phyloP scores from a whole-genome alignment of 2,888 invertebrate genomes.

The Nipponacmea schrenckii region DNA sequence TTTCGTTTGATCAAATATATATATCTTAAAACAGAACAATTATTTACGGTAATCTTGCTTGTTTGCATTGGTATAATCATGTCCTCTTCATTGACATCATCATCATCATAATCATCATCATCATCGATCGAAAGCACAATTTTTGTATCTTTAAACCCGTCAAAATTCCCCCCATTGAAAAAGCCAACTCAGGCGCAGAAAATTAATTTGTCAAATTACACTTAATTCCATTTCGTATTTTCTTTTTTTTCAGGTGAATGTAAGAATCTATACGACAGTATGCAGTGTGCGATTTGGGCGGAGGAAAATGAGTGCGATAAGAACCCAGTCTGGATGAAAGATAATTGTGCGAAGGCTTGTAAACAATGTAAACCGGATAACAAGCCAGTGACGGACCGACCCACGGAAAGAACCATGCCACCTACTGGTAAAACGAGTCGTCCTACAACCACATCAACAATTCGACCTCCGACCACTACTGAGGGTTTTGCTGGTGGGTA shows the following conservation, averaged over 20 bases:
- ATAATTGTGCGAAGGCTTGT: conserved; percentile 50
- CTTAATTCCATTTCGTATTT: no score
- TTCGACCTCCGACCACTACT: neutral
- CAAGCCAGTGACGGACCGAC: conserved; percentile 9
- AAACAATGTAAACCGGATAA: conserved; percentile 30
- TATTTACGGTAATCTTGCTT: no score
- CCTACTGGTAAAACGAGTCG: conserved; percentile 5
- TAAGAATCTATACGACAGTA: conserved; percentile 46
- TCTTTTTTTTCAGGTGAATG: conserved; percentile 34
- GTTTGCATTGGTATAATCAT: no score
- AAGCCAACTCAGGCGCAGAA: no score
- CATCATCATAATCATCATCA: no score
- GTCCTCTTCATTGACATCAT: no score
- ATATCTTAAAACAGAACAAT: no score
- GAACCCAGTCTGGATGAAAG: conserved; percentile 50
- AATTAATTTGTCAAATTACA: no score
- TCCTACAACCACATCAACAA: conserved; percentile 1
- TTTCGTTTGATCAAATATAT: no score
- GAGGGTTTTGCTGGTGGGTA: conserved; percentile 7
- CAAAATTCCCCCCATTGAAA: no score
- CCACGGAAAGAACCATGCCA: conserved; percentile 9
- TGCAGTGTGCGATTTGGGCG: conserved; percentile 44
- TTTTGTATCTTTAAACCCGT: no score
- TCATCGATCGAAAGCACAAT: no score
- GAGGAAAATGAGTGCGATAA: conserved; percentile 45